These are phyloP conservation scores for Cheilosia grossa DNA, from an alignment of 2,888 invertebrate genomes.

Conservation along the genomic window DNA sequence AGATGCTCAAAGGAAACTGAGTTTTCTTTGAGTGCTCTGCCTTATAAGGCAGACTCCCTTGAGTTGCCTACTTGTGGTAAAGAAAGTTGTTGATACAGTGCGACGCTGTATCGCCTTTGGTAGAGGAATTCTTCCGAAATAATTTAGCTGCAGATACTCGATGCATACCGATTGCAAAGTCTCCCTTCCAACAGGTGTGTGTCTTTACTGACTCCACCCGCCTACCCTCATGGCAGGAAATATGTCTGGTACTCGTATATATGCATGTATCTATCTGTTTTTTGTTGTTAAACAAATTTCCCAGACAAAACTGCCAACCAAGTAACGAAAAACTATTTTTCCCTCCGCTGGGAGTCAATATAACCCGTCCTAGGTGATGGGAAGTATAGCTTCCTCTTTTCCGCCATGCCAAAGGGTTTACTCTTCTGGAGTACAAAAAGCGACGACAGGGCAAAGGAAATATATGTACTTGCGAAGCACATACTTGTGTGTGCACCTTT, in stretches of 20 bases:
- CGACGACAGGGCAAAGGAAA: neutral
- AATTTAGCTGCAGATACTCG: constrained; percentile 21
- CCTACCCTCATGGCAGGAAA: too few relatives aligned
- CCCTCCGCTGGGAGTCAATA: neutral
- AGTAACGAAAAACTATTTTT: constrained; percentile 23
- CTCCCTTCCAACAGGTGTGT: constrained; percentile 3
- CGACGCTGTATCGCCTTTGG: neutral
- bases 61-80: neutral
- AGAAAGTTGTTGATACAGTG: constrained; percentile 6
- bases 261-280: neutral
- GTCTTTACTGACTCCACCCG: neutral
- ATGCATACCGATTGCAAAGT: neutral
- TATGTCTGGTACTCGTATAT: too few relatives aligned
- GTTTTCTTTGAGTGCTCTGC: constrained; percentile 1
- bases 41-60: too few relatives aligned
- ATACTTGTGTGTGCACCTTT: constrained; percentile 38
- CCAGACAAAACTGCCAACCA: constrained; percentile 28
- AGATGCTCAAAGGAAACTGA: constrained; percentile 17
- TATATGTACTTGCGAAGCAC: constrained; percentile 46
- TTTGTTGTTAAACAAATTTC: constrained; percentile 35
- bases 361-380: neutral
- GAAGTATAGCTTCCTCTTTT: neutral
- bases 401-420: constrained; percentile 16
- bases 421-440: constrained; percentile 34
- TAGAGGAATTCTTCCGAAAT: constrained; percentile 4